A percentile compares a stretch with the other conserved stretches of the same genome.
These are phyloP conservation scores for Coregonus sp. DNA, from an alignment of 2,797 vertebrate genomes.

Conservation along the genomic window DNA sequence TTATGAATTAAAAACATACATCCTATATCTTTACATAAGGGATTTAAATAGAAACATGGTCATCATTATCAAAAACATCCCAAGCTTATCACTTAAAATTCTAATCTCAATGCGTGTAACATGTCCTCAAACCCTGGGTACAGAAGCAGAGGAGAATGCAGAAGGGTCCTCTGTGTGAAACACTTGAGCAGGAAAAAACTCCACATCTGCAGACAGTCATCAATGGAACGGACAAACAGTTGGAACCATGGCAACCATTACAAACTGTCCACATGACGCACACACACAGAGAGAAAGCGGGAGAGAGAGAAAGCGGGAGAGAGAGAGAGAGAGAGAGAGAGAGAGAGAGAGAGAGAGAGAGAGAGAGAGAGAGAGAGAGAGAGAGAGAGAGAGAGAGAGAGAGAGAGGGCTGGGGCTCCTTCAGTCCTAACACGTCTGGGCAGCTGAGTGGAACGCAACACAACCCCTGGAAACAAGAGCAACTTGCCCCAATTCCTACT, in stretches of 20 bases:
- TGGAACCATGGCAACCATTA: slow-evolving; percentile 46
- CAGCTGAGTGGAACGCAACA: too few species aligned
- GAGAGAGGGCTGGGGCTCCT: too few species aligned
- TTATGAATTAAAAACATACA: too few species aligned
- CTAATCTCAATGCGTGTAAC: too few species aligned
- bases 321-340: background rate
- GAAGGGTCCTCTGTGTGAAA: background rate
- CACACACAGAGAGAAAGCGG: background rate
- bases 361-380: too few species aligned
- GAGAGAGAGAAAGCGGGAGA: background rate
- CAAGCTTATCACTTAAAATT: background rate
- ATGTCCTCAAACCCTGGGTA: too few species aligned
- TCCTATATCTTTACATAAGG: background rate
- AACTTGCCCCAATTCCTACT: background rate
- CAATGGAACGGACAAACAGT: slow-evolving; percentile 48
- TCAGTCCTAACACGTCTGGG: too few species aligned
- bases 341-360: too few species aligned
- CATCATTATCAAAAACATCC: background rate
- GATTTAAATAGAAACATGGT: background rate
- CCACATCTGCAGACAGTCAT: slow-evolving; percentile 49
- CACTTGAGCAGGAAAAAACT: slow-evolving; percentile 32
- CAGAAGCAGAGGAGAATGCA: slow-evolving; percentile 5
- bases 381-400: too few species aligned
- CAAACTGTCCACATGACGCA: slow-evolving; percentile 42
- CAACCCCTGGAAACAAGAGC: too few species aligned